Percentiles rank a stretch among this genome's conserved stretches.
phyloP scores from a whole-genome alignment of 2,888 invertebrate genomes.

The Drosophila aldrichi region DNA sequence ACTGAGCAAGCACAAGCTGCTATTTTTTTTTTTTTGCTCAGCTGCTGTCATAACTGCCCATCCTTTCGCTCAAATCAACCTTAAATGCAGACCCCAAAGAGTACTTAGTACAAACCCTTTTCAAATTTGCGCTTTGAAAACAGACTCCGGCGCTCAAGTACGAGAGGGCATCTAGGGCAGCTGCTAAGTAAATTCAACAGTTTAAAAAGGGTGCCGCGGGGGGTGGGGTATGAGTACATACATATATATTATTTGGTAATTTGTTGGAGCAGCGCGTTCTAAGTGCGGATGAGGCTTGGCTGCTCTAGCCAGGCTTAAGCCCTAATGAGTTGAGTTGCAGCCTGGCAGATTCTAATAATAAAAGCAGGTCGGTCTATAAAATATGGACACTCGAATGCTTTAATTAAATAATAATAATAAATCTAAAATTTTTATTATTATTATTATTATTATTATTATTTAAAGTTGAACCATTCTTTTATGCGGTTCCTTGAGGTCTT shows the following conservation, averaged over 20 bases:
- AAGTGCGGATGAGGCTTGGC: no score
- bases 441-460: no score
- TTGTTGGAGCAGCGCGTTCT: not conserved
- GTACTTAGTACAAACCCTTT: conserved; percentile 1
- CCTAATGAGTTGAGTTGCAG: no score
- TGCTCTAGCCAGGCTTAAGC: no score
- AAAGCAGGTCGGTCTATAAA: no score
- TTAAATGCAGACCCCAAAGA: not conserved
- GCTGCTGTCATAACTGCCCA: not conserved
- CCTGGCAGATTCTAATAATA: no score
- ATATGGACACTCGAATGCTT: no score
- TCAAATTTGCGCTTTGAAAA: not conserved
- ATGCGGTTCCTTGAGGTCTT: no score
- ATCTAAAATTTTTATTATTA: no score
- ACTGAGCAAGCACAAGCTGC: not conserved
- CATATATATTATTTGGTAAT: not conserved
- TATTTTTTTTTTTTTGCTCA: no score
- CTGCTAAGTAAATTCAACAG: conserved; percentile 3
- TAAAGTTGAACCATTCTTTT: no score
- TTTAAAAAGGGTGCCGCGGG: not conserved
- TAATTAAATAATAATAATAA: no score
- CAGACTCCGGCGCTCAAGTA: not conserved
- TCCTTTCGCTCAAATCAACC: not conserved
- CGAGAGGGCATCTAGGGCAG: not conserved
- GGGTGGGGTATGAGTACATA: not conserved